Conservation (phyloP, 2,797 vertebrate species). For the Urocyon cinereoargenteus region DNA sequence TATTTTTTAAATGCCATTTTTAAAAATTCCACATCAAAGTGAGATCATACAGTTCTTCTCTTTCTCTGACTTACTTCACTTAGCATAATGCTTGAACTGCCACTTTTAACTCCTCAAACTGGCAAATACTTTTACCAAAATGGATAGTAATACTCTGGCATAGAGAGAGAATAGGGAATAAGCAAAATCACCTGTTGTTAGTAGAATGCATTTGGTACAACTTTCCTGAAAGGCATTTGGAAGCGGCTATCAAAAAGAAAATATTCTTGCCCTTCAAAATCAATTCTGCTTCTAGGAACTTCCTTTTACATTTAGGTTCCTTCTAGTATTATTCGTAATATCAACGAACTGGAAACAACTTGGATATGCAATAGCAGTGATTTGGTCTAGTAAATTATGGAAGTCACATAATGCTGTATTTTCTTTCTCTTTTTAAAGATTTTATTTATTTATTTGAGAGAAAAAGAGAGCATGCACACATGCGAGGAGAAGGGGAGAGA, state of each 20-base stretch:
- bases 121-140: neutral
- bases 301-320: neutral
- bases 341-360: neutral
- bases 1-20: neutral
- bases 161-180: neutral
- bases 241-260: neutral
- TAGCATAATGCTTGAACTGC: neutral
- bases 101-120: neutral
- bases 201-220: neutral
- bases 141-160: neutral
- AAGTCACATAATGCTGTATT: neutral
- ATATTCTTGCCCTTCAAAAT: neutral
- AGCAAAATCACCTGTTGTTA: neutral
- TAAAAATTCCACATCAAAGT: neutral
- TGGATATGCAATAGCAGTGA: neutral
- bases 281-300: neutral
- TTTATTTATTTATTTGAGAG: neutral
- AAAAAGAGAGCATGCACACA: neutral
- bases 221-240: slow-evolving; percentile 1
- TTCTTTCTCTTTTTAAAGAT: neutral
- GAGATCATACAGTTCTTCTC: neutral
- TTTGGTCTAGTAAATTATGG: neutral
- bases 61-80: neutral
- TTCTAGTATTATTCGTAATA: neutral
- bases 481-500: no score